Percentiles rank a stretch among this genome's conserved stretches.
Conservation (phyloP, 1,140 invertebrate species). For the Drosophila pectinifera region DNA sequence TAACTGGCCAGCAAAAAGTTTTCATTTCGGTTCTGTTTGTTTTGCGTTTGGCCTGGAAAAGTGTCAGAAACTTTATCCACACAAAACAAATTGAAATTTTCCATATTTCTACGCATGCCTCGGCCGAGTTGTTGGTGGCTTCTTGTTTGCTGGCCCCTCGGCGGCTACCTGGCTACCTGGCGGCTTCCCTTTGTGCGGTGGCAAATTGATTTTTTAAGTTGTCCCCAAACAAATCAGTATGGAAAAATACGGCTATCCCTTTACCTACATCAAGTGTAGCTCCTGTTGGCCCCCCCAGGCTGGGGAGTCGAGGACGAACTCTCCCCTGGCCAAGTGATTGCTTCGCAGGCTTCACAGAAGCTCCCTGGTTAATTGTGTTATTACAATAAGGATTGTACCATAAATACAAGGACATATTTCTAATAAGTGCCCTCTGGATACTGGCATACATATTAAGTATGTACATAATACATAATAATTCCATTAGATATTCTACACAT, state of each 20-base stretch:
- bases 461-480: too few relatives aligned
- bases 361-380: too few relatives aligned
- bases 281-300: neutral
- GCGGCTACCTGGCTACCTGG: conserved; percentile 31
- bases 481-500: too few relatives aligned
- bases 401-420: too few relatives aligned
- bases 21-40: conserved; percentile 42
- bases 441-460: too few relatives aligned
- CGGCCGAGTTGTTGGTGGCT: neutral
- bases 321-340: conserved; percentile 1
- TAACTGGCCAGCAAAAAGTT: conserved; percentile 46
- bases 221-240: conserved; percentile 59
- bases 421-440: too few relatives aligned
- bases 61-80: conserved; percentile 57
- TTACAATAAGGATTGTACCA: too few relatives aligned
- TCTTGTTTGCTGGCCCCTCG: conserved; percentile 14
- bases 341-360: neutral
- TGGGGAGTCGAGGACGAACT: too few relatives aligned
- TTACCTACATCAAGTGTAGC: conserved; percentile 54
- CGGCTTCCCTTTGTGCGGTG: conserved; percentile 48
- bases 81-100: conserved; percentile 70
- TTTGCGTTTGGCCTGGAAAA: conserved; percentile 56
- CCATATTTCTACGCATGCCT: conserved; percentile 48
- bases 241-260: conserved; percentile 23
- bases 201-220: conserved; percentile 59